Evolutionary conservation across 2,113 vertebrate genomes (phyloP), one percentile per base, ranked within the genome.

Genomic region (Phodopus roborovskii): DNA sequence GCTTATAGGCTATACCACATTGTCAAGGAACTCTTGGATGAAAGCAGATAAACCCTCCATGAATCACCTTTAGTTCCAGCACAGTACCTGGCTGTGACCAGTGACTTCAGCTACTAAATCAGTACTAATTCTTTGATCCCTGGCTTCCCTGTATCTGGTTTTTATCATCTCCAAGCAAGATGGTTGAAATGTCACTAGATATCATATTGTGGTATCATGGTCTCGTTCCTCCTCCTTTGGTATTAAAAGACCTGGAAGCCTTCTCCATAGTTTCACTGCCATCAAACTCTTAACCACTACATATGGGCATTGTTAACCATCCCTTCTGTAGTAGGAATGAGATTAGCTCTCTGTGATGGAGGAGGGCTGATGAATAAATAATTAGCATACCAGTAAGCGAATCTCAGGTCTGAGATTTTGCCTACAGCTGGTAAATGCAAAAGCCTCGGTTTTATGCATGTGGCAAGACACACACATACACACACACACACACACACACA

Each of bases 121-220:
- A 45, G 26, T 28, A 87, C 30, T n/a, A 71, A 68, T 48, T 92
- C 4, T 88, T 73, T 83, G 10, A 68, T 83, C 16, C 50, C 26
- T 17, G 1, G 0, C 50, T 75, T 84, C 64, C 84, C 4, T 9
- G 45, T 12, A 1, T 42, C 11, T 19, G 4, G 0, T 42, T 79
- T 91, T 77, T 82, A 30, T 89, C 45, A 87, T 82, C 15, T 13
- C 60, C 45, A 71, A 42, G 39, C 28, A 96, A 93, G 24, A 33
- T 70, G 6, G 4, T 20, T 91, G 30, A 71, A 71, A 77, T 77
- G 33, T 45, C 48, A 33, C 10, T 28, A 66, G 33, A 1, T 33
- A 45, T 73, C 56, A 19, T 1, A 48, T 3, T 48, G 91, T 8
- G 58, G 8, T 45, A 10, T 39, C 68, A 33, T 39, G 8, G 60